Percentiles rank a stretch among this genome's conserved stretches.
Evolutionary conservation across 2,888 invertebrate genomes (phyloP).

Genomic region (Sinotaia quadrata): DNA sequence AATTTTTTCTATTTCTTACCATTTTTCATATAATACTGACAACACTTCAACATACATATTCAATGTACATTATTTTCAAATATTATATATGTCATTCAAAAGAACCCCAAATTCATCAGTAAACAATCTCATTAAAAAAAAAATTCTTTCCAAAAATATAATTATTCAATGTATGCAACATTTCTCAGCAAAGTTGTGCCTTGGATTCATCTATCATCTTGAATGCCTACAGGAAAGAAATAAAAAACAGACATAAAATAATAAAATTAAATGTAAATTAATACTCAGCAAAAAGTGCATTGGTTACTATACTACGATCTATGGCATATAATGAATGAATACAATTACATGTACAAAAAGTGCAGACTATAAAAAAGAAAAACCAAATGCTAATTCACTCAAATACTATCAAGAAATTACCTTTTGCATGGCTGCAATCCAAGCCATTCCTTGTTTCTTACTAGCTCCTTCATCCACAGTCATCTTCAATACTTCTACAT

Average conservation of each 20-base stretch:
- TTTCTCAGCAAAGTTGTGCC: too few species aligned
- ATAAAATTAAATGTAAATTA: neutral
- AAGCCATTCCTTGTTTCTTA: constrained; percentile 56
- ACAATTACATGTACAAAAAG: neutral
- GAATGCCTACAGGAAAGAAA: constrained; percentile 45
- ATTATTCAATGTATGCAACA: too few species aligned
- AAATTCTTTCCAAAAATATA: too few species aligned
- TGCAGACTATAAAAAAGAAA: neutral
- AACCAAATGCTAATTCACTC: neutral
- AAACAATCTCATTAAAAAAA: too few species aligned
- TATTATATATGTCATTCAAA: too few species aligned
- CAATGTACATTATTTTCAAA: too few species aligned
- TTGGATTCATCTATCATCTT: constrained; percentile 48
- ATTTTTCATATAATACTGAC: too few species aligned
- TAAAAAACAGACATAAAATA: constrained; percentile 14
- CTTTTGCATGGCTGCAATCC: constrained; percentile 67
- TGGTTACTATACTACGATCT: neutral
- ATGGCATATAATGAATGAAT: neutral
- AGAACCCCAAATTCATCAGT: too few species aligned
- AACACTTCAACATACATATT: too few species aligned
- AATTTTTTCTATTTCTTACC: too few species aligned
- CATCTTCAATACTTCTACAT: constrained; percentile 51
- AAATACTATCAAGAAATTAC: constrained; percentile 38
- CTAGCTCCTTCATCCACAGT: constrained; percentile 44
- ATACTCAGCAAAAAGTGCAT: neutral